Evolutionary conservation across 2,113 vertebrate genomes (phyloP), one percentile per base, ranked within the genome.

Genomic region (Otis tarda): DNA sequence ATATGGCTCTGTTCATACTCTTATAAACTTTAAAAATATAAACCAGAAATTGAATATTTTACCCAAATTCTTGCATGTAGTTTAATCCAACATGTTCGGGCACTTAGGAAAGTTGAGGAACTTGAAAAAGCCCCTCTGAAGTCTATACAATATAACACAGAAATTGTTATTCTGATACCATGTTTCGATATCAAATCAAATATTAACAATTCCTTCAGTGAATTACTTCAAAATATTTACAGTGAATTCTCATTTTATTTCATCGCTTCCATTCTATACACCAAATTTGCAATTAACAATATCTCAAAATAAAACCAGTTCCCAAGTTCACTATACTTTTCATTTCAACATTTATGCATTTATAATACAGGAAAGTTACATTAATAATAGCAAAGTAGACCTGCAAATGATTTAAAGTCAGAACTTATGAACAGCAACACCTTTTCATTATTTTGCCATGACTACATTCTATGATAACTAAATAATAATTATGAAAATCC

Each of bases 171-270:
- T 43, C 41, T 43, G 41, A 43, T 43, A 43, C 41, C 41, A 43
- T 43, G 41, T 43, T 43, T 43, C 6, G 14, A 43, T 43, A 43
- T 43, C 15, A 14, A 43, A 43, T 43, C 41, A 43, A 43, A 16
- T 43, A 43, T 43, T 45, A 90, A 90, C 4, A 19, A 37, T 37
- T 37, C 37, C 71, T 82, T 96, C 77, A 83, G 82, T 91, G n/a
- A 94, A 93, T 89, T 68, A 92, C 37, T 89, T 89, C 55, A 70
- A 75, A 96, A 41, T 90, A 69, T 33, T 85, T 84, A 74, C 21
- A 87, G 16, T 37, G 47, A 76, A 75, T 82, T 96, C 41, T 87
- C 28, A 63, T 74, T 96, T 96, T 95, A 96, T 97, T 96, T 87
- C 21, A 78, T 60, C 71, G 41, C 9, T 93, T 89, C 53, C 67